phyloP scores from a whole-genome alignment of 2,113 vertebrate species.

The Mixornis gularis region DNA sequence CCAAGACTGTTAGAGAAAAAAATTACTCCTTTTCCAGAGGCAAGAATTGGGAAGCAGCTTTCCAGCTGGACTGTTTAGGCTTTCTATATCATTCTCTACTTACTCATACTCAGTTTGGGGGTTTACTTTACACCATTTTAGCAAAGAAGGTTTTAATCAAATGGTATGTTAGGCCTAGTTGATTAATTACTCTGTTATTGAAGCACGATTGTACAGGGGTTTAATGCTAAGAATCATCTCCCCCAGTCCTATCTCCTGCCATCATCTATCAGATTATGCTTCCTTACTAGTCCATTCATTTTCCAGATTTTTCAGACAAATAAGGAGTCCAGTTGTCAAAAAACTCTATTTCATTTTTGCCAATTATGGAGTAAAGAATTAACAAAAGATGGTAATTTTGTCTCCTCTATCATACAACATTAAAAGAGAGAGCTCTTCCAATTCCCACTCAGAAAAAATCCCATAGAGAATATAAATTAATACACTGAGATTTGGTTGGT shows the following conservation, averaged over 20 bases:
- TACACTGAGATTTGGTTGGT: background rate
- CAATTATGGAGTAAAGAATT: background rate
- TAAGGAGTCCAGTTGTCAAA: background rate
- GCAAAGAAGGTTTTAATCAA: constrained; percentile 54
- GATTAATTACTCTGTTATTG: constrained; percentile 54
- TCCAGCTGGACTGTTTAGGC: background rate
- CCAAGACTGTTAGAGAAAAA: background rate
- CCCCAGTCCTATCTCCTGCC: constrained; percentile 14
- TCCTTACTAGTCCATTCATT: constrained; percentile 44
- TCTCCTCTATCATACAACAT: background rate
- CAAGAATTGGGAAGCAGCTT: background rate
- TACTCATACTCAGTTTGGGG: background rate
- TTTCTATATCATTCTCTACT: background rate
- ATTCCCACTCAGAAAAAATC: background rate
- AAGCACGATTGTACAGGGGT: constrained; percentile 24
- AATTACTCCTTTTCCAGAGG: background rate
- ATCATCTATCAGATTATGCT: constrained; percentile 50
- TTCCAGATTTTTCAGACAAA: constrained; percentile 16
- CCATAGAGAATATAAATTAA: background rate
- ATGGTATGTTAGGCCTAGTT: constrained; percentile 29
- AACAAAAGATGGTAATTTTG: background rate
- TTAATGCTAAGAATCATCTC: constrained; percentile 46
- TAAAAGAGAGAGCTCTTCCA: background rate
- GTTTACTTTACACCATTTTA: background rate
- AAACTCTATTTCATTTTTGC: background rate